Evolutionary conservation across 35 echinoderm and acorn worm genomes (phyloP), one percentile per base, ranked within the genome.

Genomic region (Amphiura filiformis): DNA sequence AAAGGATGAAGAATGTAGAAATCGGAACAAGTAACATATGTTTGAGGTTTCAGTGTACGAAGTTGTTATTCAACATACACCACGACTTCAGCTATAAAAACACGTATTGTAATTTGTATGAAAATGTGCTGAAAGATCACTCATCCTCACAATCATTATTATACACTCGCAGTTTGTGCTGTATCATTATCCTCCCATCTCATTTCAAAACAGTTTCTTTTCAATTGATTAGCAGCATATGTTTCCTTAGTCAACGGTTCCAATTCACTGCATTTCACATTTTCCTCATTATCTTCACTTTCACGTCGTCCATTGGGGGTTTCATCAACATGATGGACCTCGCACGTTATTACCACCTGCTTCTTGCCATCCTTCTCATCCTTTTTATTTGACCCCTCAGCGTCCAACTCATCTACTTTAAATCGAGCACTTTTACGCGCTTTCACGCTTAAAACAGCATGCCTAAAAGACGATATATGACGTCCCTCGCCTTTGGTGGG

Each of bases 281-380:
- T 70, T 26, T 70, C 17, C 26, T 26, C 61, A n/a, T 70, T 70
- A n/a, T 91, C 81, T 78, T 76, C 38, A 42, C 38, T 57, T 91
- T 75, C 39, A 85, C 89, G 31, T 85, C 82, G 39, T 64, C 75
- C 39, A 85, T 80, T 22, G 49, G 65, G 33, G 78, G 28, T 84
- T 57, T 83, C 70, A 31, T 84, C 70, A 38, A 77, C 82, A 44
- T 82, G 79, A 26, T 91, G 89, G 18, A 91, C 82, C 37, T 91
- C 89, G 32, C 89, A 91, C 75, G 82, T 91, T 17, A 85, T 85
- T 7, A 91, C 89, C 75, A 91, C 70, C 37, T 85, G 89, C 38
- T 85, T 75, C 33, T 78, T 81, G 0, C 32, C 80, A 17, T 81
- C 79, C 15, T 82, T 61, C 1, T 42, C 80, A 17, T 81, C 79